Percentiles rank a stretch among this genome's conserved stretches.
Evolutionary conservation across 2,797 vertebrate genomes (phyloP).

Genomic region (Crypturellus tataupa): DNA sequence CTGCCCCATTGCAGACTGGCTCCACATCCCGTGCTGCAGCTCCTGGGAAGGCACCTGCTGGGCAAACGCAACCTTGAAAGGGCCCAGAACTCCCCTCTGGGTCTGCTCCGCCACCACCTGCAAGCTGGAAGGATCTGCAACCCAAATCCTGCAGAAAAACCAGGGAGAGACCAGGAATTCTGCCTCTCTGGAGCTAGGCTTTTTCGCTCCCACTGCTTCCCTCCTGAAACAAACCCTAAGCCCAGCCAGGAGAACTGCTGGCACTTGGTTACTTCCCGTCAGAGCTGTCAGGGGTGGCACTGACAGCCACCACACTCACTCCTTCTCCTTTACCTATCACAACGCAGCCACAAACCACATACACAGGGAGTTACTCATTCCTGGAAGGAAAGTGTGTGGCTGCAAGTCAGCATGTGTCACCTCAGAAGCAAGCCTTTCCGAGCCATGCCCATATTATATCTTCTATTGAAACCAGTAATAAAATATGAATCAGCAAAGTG

Average conservation of each 20-base stretch:
- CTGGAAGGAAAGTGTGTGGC: neutral
- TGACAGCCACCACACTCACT: neutral
- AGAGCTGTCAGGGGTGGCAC: neutral
- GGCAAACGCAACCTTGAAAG: too few relatives aligned
- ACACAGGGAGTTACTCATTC: constrained; percentile 17
- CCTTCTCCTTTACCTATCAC: constrained; percentile 8
- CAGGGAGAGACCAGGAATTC: neutral
- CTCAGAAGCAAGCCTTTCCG: constrained; percentile 35
- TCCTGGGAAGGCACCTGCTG: too few relatives aligned
- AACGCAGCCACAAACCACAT: constrained; percentile 6
- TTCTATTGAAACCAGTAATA: constrained; percentile 35
- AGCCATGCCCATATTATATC: neutral
- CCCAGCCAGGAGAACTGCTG: neutral
- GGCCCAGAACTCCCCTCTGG: too few relatives aligned
- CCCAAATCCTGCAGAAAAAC: too few relatives aligned
- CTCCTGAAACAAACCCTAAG: neutral
- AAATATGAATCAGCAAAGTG: constrained; percentile 44
- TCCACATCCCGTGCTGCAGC: too few relatives aligned
- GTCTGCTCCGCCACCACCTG: neutral
- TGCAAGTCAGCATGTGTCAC: constrained; percentile 51
- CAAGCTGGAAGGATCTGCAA: neutral
- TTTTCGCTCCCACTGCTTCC: neutral
- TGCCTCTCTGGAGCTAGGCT: neutral
- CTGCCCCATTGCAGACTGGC: too few relatives aligned
- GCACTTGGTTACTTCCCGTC: neutral